phyloP scores from a whole-genome alignment of 2,113 vertebrate genomes.

The Dinomys branickii region DNA sequence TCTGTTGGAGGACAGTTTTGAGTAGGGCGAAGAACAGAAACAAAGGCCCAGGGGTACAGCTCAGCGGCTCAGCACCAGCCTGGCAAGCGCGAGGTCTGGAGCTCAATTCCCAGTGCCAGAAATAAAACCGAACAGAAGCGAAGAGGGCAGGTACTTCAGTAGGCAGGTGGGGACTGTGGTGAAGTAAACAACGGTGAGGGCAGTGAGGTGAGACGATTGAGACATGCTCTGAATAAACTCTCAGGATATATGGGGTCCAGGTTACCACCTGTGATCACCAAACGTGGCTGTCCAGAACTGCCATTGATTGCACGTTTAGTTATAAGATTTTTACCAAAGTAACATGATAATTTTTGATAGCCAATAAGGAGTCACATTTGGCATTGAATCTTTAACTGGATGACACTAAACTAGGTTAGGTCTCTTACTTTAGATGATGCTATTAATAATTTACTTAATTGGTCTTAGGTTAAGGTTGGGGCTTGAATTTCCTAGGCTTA shows the following conservation, averaged over 20 bases:
- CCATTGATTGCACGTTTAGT: background rate
- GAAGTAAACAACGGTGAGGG: background rate
- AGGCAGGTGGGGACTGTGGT: background rate
- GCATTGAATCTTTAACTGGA: background rate
- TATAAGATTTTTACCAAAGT: background rate
- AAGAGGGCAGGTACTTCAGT: background rate
- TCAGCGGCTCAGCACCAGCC: too few relatives aligned
- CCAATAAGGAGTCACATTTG: background rate
- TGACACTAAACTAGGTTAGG: constrained; percentile 45
- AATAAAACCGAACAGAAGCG: background rate
- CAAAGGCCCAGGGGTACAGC: background rate
- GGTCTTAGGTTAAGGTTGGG: background rate
- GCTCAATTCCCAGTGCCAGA: too few relatives aligned
- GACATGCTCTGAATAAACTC: background rate
- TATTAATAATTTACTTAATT: constrained; percentile 69
- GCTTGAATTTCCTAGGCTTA: constrained; percentile 57
- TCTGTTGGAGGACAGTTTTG: background rate
- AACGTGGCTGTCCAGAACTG: background rate
- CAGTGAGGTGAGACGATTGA: background rate
- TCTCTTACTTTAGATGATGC: background rate
- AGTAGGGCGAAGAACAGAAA: background rate
- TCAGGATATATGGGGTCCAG: background rate
- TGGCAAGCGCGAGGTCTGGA: too few relatives aligned
- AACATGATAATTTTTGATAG: background rate
- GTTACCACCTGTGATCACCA: background rate